Evolutionary conservation across 1,140 invertebrate species (phyloP), one percentile per base, ranked within the genome.

Genomic region (Ceratina japonica): DNA sequence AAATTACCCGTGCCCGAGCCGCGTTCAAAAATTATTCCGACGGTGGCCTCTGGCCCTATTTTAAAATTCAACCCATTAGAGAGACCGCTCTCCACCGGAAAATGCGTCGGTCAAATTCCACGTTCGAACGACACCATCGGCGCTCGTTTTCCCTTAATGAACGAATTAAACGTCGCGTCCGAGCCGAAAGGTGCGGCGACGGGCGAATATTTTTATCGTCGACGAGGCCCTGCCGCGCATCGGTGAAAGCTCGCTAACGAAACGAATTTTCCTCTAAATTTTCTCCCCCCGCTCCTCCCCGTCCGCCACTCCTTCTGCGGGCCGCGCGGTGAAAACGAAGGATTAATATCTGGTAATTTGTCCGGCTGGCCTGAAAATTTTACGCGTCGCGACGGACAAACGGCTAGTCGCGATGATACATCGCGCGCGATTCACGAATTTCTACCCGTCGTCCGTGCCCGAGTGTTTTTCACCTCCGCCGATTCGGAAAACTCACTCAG

Each of bases 331-430:
- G 51, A 27, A 58, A 58, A 68, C 52, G 73, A 75, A 59, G 52
- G 68, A 68, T 68, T 75, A 75, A 75, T 75, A 66, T 75, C 63
- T 8, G 31, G 54, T 59, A 75, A 75, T 75, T 75, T 75, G 73
- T 75, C 51, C 31, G 51, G 10, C 54, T 18, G 62, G 64, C 16
- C 37, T 68, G 63, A 15, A 49, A 75, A 75, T 75, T 68, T 59
- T 59, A 12, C 61, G 20, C 49, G 37, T 27, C n/a, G 20, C 49
- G 37, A 22, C 15, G 73, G 12, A 20, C 52, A 68, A 66, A 59
- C 63, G 51, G 20, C 31, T 31, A 16, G n/a, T 75, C 52, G 24
- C 73, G 31, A 66, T 66, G 73, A 75, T 75, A 65, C 51, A 62
- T 56, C 51, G 44, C 51, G 51, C 5, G 62, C 52, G 49, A 27